Evolutionary conservation across 2,113 vertebrate genomes (phyloP).

Genomic region (Myrmophylax atrothorax): DNA sequence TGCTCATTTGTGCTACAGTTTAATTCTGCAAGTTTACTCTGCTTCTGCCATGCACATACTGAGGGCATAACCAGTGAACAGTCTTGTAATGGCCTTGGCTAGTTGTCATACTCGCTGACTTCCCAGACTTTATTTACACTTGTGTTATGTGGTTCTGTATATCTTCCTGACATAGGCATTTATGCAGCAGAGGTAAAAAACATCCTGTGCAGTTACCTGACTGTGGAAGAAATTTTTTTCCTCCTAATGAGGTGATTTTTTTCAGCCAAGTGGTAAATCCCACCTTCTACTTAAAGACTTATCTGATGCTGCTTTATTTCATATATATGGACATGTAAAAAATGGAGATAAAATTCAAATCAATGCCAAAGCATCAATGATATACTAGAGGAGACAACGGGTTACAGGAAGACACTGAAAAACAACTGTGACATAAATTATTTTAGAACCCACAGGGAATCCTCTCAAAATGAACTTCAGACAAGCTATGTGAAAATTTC

Average conservation of each 20-base stretch:
- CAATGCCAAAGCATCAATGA: background rate
- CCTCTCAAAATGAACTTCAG: background rate
- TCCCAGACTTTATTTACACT: background rate
- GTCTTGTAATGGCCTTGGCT: background rate
- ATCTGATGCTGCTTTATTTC: background rate
- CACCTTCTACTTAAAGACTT: background rate
- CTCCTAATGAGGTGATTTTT: background rate
- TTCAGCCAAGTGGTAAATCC: background rate
- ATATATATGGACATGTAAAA: background rate
- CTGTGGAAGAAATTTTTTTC: background rate
- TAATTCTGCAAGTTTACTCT: background rate
- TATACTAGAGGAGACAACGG: background rate
- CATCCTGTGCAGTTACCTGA: background rate
- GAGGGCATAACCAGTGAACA: background rate
- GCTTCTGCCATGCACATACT: background rate
- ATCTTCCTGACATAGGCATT: background rate
- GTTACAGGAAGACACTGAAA: background rate
- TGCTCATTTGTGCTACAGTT: background rate
- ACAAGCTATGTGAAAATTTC: background rate
- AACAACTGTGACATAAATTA: background rate
- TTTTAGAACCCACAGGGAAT: background rate
- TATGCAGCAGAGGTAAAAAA: background rate
- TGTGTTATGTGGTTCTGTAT: background rate
- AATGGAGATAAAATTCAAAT: background rate
- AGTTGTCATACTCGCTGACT: background rate